Conservation (phyloP, 2,888 invertebrate genomes). For the Agrochola circellaris region DNA sequence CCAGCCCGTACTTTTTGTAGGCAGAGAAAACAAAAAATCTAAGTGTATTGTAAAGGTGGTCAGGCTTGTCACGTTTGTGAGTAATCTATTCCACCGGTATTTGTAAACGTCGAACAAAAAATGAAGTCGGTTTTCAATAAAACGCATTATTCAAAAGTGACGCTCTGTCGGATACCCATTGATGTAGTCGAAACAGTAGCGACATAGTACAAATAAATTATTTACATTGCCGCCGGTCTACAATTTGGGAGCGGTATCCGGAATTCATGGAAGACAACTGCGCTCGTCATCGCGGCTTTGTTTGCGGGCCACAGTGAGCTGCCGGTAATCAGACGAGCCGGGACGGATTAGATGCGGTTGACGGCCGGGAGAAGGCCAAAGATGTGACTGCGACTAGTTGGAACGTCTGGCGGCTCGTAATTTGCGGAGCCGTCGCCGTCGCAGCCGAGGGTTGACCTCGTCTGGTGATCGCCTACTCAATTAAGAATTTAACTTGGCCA, state of each 20-base stretch:
- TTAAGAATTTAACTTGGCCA: conserved; percentile 71
- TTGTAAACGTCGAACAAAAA: conserved; percentile 45
- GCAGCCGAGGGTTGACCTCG: conserved; percentile 78
- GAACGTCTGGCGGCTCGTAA: conserved; percentile 84
- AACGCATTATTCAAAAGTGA: conserved; percentile 55
- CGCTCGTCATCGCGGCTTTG: conserved; percentile 83
- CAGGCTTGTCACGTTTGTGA: conserved; percentile 46
- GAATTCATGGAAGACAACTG: conserved; percentile 81
- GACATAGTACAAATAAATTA: conserved; percentile 78
- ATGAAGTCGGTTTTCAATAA: conserved; percentile 47
- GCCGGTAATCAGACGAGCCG: conserved; percentile 79
- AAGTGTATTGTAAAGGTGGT: conserved; percentile 38
- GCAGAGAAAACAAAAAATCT: conserved; percentile 41
- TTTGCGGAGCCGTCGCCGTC: conserved; percentile 79
- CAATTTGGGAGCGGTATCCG: conserved; percentile 78
- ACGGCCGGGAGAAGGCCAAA: conserved; percentile 55
- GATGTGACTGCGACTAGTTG: conserved; percentile 76
- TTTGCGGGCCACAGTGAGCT: conserved; percentile 79
- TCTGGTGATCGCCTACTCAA: conserved; percentile 70
- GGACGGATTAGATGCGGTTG: conserved; percentile 65
- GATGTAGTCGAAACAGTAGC: conserved; percentile 64
- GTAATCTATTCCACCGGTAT: conserved; percentile 45
- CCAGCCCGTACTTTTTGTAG: conserved; percentile 24
- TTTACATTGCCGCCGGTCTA: conserved; percentile 78
- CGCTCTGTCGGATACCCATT: conserved; percentile 51